Evolutionary conservation across 2,888 invertebrate species (phyloP), one percentile per base, ranked within the genome.

Genomic region (Lagria hirta): DNA sequence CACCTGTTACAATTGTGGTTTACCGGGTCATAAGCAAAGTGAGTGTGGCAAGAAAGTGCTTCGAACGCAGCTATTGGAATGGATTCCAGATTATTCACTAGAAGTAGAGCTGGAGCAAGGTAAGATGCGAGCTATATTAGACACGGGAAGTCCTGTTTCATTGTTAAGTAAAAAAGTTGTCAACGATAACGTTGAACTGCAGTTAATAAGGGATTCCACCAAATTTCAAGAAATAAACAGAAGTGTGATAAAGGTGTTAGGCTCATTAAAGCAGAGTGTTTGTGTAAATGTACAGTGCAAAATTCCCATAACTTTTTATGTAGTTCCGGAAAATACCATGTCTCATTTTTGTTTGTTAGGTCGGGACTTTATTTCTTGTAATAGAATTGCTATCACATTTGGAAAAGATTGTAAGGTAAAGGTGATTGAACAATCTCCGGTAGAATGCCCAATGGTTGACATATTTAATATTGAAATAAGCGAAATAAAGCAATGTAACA

Each of bases 321-420:
- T 46, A 10, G 47, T 51, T 13, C 35, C 49, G 4, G 33, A 33
- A 18, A 14, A 21, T 10, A 49, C 49, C 6, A 45, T 49, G 45
- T 6, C 8, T 6, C 28, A 29, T 13, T 10, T 7, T 23, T 12
- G 16, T 14, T 16, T 49, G 7, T 33, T 43, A 14, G 44, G 48
- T 8, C 15, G 44, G 17, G 44, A 43, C 18, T 43, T 34, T 37
- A 40, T 34, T 12, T 5, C 20, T 6, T 18, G 5, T n/a, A 18
- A 18, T 5, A 18, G 20, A 18, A 18, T 18, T 18, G 20, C 20
- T 18, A 18, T n/a, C 20, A 18, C 20, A 6, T 18, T 18, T 18
- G 5, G 20, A 18, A 18, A n/a, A 18, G 5, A 5, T 18, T n/a
- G n/a, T 18, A 18, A 18, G 20, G 5, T 18, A 18, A 5, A n/a